Percentiles rank a stretch among this genome's conserved stretches.
Evolutionary conservation across 1,140 invertebrate species (phyloP).

Genomic region (Drosophila varians): DNA sequence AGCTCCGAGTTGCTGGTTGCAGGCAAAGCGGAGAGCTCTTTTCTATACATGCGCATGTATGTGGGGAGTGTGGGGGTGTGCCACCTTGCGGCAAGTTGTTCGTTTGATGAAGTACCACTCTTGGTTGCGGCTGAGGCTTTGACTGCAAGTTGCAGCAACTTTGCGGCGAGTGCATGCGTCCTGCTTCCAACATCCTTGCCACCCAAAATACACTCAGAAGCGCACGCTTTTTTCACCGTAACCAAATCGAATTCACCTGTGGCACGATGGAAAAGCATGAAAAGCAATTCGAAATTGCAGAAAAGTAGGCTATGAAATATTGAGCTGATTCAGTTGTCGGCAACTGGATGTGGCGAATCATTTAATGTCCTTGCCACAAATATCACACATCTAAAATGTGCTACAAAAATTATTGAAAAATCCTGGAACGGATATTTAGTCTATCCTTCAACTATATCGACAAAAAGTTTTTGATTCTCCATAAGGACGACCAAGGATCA

Average conservation of each 20-base stretch:
- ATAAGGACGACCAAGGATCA: constrained; percentile 10
- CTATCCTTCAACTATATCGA: no score
- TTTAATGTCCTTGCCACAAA: no score
- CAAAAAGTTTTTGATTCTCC: no score
- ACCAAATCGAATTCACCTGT: constrained; percentile 51
- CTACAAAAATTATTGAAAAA: no score
- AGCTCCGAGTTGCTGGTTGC: constrained; percentile 36
- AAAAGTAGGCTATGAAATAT: constrained; percentile 35
- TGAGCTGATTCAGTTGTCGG: constrained; percentile 13
- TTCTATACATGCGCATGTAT: background rate
- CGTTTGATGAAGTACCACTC: constrained; percentile 71
- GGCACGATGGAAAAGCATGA: background rate
- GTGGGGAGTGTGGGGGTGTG: background rate
- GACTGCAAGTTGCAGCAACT: constrained; percentile 34
- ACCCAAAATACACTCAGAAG: background rate
- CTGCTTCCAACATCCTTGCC: constrained; percentile 7
- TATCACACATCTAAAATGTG: no score
- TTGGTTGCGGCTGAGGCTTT: constrained; percentile 55
- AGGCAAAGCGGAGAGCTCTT: constrained; percentile 22
- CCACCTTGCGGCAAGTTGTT: constrained; percentile 65
- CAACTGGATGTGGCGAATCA: background rate
- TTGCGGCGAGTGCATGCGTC: constrained; percentile 41
- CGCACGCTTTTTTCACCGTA: constrained; percentile 3
- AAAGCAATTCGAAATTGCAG: constrained; percentile 11
- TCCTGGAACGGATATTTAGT: no score